These are phyloP conservation scores for Apogon hyalosoma DNA, from an alignment of 2,797 vertebrate species.

Conservation along the genomic window DNA sequence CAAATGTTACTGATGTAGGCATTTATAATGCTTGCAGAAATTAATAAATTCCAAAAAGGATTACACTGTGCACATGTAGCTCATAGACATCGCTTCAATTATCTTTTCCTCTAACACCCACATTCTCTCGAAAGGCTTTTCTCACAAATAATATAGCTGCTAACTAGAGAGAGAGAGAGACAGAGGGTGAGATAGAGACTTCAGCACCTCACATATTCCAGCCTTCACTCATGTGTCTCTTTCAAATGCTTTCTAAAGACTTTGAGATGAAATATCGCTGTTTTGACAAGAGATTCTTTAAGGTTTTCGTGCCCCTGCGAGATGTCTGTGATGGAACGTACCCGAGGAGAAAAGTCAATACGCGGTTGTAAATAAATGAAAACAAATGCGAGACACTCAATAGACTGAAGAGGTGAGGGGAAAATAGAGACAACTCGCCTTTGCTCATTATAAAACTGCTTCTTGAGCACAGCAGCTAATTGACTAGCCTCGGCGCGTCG, in stretches of 20 bases:
- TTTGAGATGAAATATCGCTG: constrained; percentile 71
- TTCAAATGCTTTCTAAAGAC: constrained; percentile 49
- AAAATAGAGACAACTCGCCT: constrained; percentile 48
- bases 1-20: constrained; percentile 67
- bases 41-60: constrained; percentile 77
- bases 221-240: constrained; percentile 68
- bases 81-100: constrained; percentile 77
- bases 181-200: constrained; percentile 47
- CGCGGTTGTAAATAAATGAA: constrained; percentile 75
- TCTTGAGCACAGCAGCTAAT: constrained; percentile 63
- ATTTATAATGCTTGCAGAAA: constrained; percentile 69
- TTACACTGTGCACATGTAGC: constrained; percentile 77
- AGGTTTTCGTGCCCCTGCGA: constrained; percentile 57
- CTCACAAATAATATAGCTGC: constrained; percentile 71
- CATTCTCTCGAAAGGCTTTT: constrained; percentile 70
- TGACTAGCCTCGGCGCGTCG: constrained; percentile 55
- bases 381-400: constrained; percentile 70
- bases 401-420: constrained; percentile 49
- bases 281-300: constrained; percentile 75
- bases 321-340: constrained; percentile 66
- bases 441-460: constrained; percentile 60
- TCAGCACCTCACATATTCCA: constrained; percentile 50
- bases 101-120: constrained; percentile 77
- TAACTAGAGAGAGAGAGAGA: constrained; percentile 66
- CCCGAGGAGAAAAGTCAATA: constrained; percentile 76